A percentile compares a stretch with the other conserved stretches of the same genome.
Evolutionary conservation across 2,113 vertebrate genomes (phyloP).

Genomic region (Prunella fulvescens): DNA sequence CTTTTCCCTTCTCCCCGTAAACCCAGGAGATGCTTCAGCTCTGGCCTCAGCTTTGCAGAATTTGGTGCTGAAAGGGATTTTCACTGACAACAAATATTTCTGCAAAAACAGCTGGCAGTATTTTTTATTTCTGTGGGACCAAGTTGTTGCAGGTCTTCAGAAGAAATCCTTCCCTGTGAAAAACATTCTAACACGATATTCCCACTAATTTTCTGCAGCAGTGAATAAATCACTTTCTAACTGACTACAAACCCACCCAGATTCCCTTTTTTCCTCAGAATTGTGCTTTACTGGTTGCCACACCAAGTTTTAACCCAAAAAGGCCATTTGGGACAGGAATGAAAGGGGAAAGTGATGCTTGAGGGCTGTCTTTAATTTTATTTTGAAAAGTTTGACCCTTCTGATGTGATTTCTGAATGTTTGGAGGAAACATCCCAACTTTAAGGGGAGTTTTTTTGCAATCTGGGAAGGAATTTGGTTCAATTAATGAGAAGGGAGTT

Average conservation of each 20-base stretch:
- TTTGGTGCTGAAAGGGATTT: not conserved
- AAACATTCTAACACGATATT: fast-evolving
- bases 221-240: not conserved
- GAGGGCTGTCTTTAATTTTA: not conserved
- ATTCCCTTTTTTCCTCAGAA: not conserved
- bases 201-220: not conserved
- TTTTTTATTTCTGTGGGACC: no score
- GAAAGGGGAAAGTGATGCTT: fast-evolving
- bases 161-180: not conserved
- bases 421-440: not conserved
- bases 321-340: fast-evolving
- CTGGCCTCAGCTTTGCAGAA: not conserved
- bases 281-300: not conserved
- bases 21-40: fast-evolving
- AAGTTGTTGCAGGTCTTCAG: not conserved
- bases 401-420: not conserved
- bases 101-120: fast-evolving
- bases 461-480: not conserved
- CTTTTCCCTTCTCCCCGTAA: fast-evolving
- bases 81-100: not conserved
- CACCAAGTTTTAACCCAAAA: not conserved
- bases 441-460: fast-evolving
- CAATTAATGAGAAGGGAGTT: not conserved
- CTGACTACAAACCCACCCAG: not conserved
- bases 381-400: not conserved